Evolutionary conservation across 1,140 invertebrate genomes (phyloP), one percentile per base, ranked within the genome.

Genomic region (Pseudomyrmex pallidus): DNA sequence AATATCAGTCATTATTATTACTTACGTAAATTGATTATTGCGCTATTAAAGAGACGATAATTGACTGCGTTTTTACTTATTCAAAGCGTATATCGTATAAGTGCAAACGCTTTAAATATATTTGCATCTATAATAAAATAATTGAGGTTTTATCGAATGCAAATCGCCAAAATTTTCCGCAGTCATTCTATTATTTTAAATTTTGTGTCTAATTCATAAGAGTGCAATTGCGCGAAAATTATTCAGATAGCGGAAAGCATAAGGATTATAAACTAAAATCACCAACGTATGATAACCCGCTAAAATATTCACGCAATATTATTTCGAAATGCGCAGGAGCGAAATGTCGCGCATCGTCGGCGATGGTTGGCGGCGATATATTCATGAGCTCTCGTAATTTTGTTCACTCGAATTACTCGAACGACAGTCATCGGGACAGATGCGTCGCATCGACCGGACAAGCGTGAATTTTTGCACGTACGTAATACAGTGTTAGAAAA

Each of bases 291-390:
- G 54, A 4, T 78, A 59, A 70, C 56, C 22, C 56, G 76, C 54
- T 80, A 80, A 80, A 80, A 80, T 80, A 80, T 80, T 80, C 66
- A 72, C 54, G 66, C 20, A 54, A 80, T 80, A 80, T 80, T 80
- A 80, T 80, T 80, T 80, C 22, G 66, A 12, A 50, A 80, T 46
- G 67, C 44, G 64, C 35, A 70, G 76, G 13, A 68, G 66, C 54
- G 46, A 80, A 80, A 80, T 70, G 66, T 72, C 54, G 54, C 64
- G 76, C 76, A 48, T 78, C 54, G 48, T 2, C 44, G 66, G 20
- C 66, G 50, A 77, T 77, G 62, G n/a, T 56, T 59, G 61, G 12
- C 52, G 35, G 62, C 61, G 72, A 64, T 59, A 74, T 35, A 80
- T 80, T 80, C 76, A 80, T 80, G 66, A 80, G 54, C 44, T 72